Base-by-base conservation (phyloP, 2,888 invertebrate species). In the Lycophotia porphyrea region DNA sequence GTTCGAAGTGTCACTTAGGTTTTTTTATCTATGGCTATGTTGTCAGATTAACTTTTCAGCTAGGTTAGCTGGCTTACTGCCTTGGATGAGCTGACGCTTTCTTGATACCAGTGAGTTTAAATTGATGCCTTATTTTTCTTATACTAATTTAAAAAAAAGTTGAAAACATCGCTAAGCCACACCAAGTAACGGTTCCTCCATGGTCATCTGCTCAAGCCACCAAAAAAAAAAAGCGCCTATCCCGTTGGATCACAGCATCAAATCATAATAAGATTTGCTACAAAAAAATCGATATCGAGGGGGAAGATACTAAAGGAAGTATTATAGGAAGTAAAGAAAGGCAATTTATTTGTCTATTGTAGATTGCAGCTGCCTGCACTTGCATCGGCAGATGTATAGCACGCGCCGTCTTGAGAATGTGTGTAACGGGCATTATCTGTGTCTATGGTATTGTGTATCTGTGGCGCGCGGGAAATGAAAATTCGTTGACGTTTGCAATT, bases 291-390 rank as follows among this genome's bases (percentile, higher is more conserved):
- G 61, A 78, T 72, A 80, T 69, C 70, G 64, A 82, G 70, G 86
- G 86, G 84, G 81, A 71, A 74, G 67, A 81, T 71, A 63, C 27
- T 60, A 11, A 63, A 70, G 83, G 81, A 82, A 72, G 82, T 66
- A 31, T 47, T 47, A 49, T 63, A 72, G 71, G 81, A 82, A 82
- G 74, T 78, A 65, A 71, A 73, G 77, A 58, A 64, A 80, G 82
- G 60, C 66, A 84, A 81, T 81, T 78, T 84, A 78, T 78, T 61
- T 69, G 73, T 77, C 81, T 80, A 83, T 85, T 81, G 81, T 67
- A 58, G 39, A 66, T 34, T 76, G 87, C 87, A 87, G 88, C 87
- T 88, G 88, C 80, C 15, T 87, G 80, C 88, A 88, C 87, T 87
- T 87, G 87, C 74, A 64, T 1, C 39, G 60, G 85, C 85, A 87